These are phyloP conservation scores for Hydrotaea diabolus DNA, from an alignment of 2,888 invertebrate genomes.

Conservation along the genomic window DNA sequence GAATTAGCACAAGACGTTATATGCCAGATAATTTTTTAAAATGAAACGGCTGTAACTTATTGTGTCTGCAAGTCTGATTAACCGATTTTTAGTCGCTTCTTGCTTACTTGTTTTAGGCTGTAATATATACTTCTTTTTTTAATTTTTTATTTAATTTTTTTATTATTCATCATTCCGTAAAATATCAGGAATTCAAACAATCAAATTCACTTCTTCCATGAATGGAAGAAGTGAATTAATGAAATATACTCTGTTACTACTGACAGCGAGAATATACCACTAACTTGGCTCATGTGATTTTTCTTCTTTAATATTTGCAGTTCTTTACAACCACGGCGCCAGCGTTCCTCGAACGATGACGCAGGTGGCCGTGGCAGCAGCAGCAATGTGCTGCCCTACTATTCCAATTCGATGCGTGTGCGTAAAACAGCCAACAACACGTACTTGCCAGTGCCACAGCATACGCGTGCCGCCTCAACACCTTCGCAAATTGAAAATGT, in stretches of 20 bases:
- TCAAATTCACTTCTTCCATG: too few species aligned
- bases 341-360: slow-evolving; percentile 70
- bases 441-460: slow-evolving; percentile 78
- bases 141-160: too few species aligned
- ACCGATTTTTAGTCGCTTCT: too few species aligned
- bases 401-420: slow-evolving; percentile 78
- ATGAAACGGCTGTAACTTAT: too few species aligned
- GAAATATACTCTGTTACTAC: not conserved
- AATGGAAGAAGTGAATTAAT: too few species aligned
- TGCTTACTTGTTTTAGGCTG: too few species aligned
- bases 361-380: slow-evolving; percentile 63
- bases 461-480: slow-evolving; percentile 80
- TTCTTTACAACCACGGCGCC: slow-evolving; percentile 71
- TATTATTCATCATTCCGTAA: slow-evolving; percentile 6
- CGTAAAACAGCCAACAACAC: slow-evolving; percentile 74
- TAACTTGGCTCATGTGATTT: not conserved
- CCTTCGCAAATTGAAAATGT: slow-evolving; percentile 80
- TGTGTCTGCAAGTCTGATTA: too few species aligned
- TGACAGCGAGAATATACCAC: not conserved
- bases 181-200: not conserved
- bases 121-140: too few species aligned
- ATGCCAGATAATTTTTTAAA: too few species aligned
- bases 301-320: slow-evolving; percentile 65
- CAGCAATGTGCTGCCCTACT: slow-evolving; percentile 75
- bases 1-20: too few species aligned